Base-by-base conservation (phyloP, 2,888 invertebrate genomes). In the Tetrapedia diversipes region DNA sequence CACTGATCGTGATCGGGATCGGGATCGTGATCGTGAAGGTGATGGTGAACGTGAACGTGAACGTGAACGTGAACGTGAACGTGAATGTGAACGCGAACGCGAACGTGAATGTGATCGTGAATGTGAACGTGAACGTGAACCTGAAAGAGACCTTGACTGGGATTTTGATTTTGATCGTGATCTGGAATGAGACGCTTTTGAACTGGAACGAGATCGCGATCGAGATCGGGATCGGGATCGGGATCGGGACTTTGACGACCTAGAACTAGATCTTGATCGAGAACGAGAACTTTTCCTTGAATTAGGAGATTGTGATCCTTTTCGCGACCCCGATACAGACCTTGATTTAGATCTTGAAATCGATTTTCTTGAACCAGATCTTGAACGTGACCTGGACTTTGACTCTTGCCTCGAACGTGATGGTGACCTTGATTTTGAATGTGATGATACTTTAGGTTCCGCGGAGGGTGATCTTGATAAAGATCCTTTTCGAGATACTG, bases 211-310 rank as follows among this genome's bases (percentile, higher is more conserved):
- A 0, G 80, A 78, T 32, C 80, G 77, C 14, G 88, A 86, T 49
- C 83, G 78, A 7, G 80, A 88, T 34, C 86, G 79, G 16, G 90
- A 90, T 65, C 81, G 79, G 6, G 85, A 81, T 43, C 80, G 76
- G 14, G 87, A 86, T 53, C 83, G 79, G 7, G 89, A 89, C 37
- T 89, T 90, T 10, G 89, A 85, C 51, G n/a, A 76, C 29, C 82
- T 63, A 2, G 78, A 81, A 22, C 80, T 71, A 24, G 88, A 88
- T 49, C 81, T 72, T 57, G 81, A 88, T 32, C 86, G 79, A 16
- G 91, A 90, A 65, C 81, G 79, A 7, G 86, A 81, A 14, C 77
- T 73, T 19, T 86, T 82, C 24, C 71, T 77, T 6, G 86, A 85
- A 49, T 59, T 66, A 2, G 81, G 81, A 4, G 83, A 82, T n/a